These are phyloP conservation scores for Syritta pipiens DNA, from an alignment of 2,888 invertebrate species.

Conservation along the genomic window DNA sequence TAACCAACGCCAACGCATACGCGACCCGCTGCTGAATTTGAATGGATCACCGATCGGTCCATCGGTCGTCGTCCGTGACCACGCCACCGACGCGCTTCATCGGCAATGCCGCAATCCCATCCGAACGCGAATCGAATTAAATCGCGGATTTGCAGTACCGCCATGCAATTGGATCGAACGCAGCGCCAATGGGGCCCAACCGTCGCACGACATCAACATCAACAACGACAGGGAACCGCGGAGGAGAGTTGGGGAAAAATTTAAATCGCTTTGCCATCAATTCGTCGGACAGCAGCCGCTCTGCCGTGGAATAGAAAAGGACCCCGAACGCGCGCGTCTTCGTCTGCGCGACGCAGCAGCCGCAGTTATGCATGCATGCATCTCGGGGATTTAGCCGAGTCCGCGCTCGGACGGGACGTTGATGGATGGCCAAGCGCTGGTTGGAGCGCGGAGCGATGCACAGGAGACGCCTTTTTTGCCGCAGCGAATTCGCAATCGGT, in stretches of 20 bases:
- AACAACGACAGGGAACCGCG: too few species aligned
- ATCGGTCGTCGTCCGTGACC: too few species aligned
- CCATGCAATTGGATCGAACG: conserved; percentile 60
- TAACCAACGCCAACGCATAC: too few species aligned
- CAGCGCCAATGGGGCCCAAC: conserved; percentile 48
- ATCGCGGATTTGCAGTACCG: conserved; percentile 36
- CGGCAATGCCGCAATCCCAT: conserved; percentile 6
- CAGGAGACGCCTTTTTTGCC: conserved; percentile 68
- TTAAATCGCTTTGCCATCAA: conserved; percentile 58
- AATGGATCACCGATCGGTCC: not conserved
- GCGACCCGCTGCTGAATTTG: too few species aligned
- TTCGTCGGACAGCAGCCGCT: too few species aligned
- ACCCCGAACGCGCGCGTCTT: conserved; percentile 13
- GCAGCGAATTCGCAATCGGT: conserved; percentile 63
- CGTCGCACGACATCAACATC: too few species aligned
- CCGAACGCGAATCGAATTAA: conserved; percentile 23
- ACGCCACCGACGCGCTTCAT: too few species aligned
- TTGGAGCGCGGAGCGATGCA: conserved; percentile 64
- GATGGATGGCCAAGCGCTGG: conserved; percentile 64
- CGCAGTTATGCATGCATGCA: conserved; percentile 67
- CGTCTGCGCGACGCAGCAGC: conserved; percentile 18
- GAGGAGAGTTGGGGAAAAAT: conserved; percentile 63
- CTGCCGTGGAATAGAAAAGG: conserved; percentile 56
- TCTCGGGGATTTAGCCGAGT: conserved; percentile 61
- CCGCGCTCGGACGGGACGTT: conserved; percentile 57